Percentiles rank a stretch among this genome's conserved stretches.
Evolutionary conservation across 2,113 vertebrate genomes (phyloP).

Genomic region (Albula glossodonta): DNA sequence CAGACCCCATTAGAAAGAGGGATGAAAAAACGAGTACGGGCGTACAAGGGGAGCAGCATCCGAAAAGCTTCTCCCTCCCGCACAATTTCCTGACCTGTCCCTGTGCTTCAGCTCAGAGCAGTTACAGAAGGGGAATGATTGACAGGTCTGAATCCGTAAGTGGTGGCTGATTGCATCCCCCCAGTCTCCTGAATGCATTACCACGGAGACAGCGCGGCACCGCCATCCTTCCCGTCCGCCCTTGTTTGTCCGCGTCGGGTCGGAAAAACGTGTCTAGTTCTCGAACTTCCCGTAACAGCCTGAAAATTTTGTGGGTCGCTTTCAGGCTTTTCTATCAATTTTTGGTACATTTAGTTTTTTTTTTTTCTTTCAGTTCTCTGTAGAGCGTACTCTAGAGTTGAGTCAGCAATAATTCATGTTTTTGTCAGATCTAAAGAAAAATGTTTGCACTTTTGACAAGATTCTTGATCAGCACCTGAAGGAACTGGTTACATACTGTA

Average conservation of each 20-base stretch:
- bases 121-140: not conserved
- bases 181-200: slow-evolving; percentile 26
- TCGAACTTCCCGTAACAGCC: not conserved
- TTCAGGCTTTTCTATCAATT: not conserved
- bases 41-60: not conserved
- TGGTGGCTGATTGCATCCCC: slow-evolving; percentile 18
- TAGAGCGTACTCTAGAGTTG: not conserved
- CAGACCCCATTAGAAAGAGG: slow-evolving; percentile 5
- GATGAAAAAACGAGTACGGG: not conserved
- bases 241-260: slow-evolving; percentile 8
- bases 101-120: not conserved
- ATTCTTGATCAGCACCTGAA: slow-evolving; percentile 9
- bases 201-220: slow-evolving; percentile 28
- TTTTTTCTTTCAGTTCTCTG: not conserved
- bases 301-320: not conserved
- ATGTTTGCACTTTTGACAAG: slow-evolving; percentile 1
- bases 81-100: slow-evolving; percentile 7
- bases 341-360: not conserved
- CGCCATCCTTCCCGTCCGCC: not conserved
- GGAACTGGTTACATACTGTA: not conserved
- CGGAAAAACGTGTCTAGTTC: not conserved
- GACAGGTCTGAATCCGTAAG: slow-evolving; percentile 10
- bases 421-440: not conserved
- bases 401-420: not conserved
- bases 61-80: not conserved